Base-by-base conservation (phyloP, 1,140 invertebrate genomes). In the Drosophila fuyamai region DNA sequence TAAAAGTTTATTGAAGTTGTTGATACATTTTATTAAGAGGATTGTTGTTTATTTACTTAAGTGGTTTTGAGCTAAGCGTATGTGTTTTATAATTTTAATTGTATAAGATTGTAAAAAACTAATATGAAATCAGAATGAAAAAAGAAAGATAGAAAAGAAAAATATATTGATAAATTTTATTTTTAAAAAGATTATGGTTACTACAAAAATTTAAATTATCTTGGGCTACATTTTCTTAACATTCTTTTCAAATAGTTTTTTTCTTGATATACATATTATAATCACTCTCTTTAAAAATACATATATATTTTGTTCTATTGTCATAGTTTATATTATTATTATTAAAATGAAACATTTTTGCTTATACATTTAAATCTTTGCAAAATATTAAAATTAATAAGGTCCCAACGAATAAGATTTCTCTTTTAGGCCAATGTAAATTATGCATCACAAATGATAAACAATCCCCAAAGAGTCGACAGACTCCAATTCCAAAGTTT, bases 1-100 rank as follows among this genome's bases (percentile, higher is more conserved):
- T 63, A 66, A 48, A n/a, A n/a, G n/a, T n/a, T n/a, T n/a, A n/a
- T 4, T 63, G 35, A 32, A 65, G 43, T 48, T 38, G 62, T 38
- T 57, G 14, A 38, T 66, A 47, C 12, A 44, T 38, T 53, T 65
- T 1, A 53, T 65, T 43, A 47, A 63, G 63, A 50, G 63, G 36
- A 67, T 63, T 50, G 32, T 4, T 27, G 18, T 10, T 51, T 14
- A 36, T 13, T 35, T 18, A 10, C 12, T 13, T 43, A 60, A 65
- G 41, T 46, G 18, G 23, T 44, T 38, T 16, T 38, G 7, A 6
- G 18, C 12, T 38, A 5, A n/a, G 6, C 12, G 10, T 14, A n/a
- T 55, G 4, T 36, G 4, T 35, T 36, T 16, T 41, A 18, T 12
- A 27, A n/a, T n/a, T 13, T 5, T 43, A 4, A 7, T 16, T 14